phyloP scores from a whole-genome alignment of 2,888 invertebrate species.

The Hemaris fuciformis region DNA sequence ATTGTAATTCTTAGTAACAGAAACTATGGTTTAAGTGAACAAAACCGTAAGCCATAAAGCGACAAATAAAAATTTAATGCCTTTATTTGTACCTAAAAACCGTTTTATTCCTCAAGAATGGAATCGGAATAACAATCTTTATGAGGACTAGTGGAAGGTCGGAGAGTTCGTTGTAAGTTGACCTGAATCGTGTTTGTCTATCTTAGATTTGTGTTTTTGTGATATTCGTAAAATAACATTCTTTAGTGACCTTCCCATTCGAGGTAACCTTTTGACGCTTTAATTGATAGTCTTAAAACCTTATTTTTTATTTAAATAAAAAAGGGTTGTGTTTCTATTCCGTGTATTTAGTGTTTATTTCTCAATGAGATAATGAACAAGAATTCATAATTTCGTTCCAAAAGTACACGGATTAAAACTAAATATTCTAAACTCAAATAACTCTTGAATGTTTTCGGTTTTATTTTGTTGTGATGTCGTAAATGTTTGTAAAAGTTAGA shows the following conservation, averaged over 20 bases:
- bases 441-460: neutral
- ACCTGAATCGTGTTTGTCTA: slow-evolving; percentile 16
- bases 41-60: neutral
- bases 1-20: neutral
- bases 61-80: neutral
- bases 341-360: neutral
- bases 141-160: slow-evolving; percentile 4
- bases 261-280: neutral
- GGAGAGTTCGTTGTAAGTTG: neutral
- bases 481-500: neutral
- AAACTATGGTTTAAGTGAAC: neutral
- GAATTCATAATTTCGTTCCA: neutral
- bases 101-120: neutral
- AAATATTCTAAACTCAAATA: neutral
- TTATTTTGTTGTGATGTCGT: neutral
- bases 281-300: neutral
- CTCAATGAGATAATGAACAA: neutral
- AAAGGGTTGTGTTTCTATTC: neutral
- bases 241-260: neutral
- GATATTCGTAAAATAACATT: neutral
- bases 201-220: neutral
- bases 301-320: neutral
- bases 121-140: slow-evolving; percentile 3
- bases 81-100: slow-evolving; percentile 6
- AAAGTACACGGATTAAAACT: neutral